phyloP scores from a whole-genome alignment of 2,888 invertebrate species.

The Cynaeus angustus region DNA sequence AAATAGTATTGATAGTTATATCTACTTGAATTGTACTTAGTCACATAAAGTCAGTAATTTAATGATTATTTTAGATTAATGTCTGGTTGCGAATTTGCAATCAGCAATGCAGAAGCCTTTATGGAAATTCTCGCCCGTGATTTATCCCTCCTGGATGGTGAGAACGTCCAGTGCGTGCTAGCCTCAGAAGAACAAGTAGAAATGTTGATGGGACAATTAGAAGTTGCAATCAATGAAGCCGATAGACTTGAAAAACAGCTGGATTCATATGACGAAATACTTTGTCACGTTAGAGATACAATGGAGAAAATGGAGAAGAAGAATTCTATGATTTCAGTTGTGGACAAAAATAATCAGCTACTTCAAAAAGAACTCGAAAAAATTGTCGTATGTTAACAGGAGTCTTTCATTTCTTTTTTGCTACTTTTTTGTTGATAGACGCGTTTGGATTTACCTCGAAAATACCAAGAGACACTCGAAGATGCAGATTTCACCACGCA shows the following conservation, averaged over 20 bases:
- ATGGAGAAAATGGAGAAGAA: conserved; percentile 95
- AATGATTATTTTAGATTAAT: conserved; percentile 83
- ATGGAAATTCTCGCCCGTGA: conserved; percentile 88
- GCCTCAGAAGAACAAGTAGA: conserved; percentile 90
- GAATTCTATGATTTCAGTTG: conserved; percentile 89
- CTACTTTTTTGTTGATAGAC: conserved; percentile 68
- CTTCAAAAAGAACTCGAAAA: conserved; percentile 85
- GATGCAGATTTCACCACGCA: conserved; percentile 83
- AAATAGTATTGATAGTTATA: too few species aligned
- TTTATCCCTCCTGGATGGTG: conserved; percentile 89
- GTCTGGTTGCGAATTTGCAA: conserved; percentile 89
- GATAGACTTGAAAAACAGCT: conserved; percentile 83
- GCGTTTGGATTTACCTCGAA: conserved; percentile 81
- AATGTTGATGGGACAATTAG: conserved; percentile 84
- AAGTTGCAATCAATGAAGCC: conserved; percentile 84
- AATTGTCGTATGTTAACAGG: conserved; percentile 78
- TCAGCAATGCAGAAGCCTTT: conserved; percentile 87
- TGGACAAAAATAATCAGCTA: conserved; percentile 88
- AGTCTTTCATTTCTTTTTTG: conserved; percentile 4
- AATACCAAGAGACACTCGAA: conserved; percentile 79
- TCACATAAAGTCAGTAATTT: too few species aligned
- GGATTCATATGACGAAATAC: conserved; percentile 86
- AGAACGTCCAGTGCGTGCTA: conserved; percentile 93
- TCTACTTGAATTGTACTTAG: too few species aligned
- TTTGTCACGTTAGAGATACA: conserved; percentile 89